Percentiles rank a stretch among this genome's conserved stretches.
These are phyloP conservation scores for Neoniphon sammara DNA, from an alignment of 2,797 vertebrate species.

Conservation along the genomic window DNA sequence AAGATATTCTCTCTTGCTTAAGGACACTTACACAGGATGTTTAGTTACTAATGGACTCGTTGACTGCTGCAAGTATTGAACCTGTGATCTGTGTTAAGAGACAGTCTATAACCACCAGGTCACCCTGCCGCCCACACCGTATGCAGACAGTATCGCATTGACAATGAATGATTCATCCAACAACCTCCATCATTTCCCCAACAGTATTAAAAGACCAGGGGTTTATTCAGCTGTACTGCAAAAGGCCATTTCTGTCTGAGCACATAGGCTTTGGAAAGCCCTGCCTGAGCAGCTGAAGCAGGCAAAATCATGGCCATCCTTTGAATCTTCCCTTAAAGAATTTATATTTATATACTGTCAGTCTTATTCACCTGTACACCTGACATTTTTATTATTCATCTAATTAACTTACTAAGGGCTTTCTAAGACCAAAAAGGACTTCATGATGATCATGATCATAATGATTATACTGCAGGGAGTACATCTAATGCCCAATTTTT, in stretches of 20 bases:
- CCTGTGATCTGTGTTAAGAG: neutral
- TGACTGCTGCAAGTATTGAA: neutral
- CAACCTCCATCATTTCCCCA: neutral
- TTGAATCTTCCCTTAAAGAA: no score
- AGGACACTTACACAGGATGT: no score
- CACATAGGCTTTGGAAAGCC: neutral
- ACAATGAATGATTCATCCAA: constrained; percentile 4
- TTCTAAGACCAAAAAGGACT: no score
- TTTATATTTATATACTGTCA: no score
- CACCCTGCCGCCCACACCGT: neutral
- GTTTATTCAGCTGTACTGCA: neutral
- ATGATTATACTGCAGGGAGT: no score
- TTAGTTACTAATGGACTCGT: no score
- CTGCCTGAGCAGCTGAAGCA: neutral
- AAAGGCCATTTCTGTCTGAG: neutral
- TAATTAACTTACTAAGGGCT: no score
- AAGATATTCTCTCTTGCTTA: no score
- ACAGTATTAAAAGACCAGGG: neutral
- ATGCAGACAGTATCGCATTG: neutral
- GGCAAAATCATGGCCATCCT: neutral
- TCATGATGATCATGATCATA: no score
- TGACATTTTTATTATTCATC: no score
- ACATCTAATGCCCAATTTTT: no score
- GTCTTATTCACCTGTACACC: no score
- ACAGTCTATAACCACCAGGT: neutral